Conservation (phyloP, 2,888 invertebrate species). For the Chloroclysta siterata region DNA sequence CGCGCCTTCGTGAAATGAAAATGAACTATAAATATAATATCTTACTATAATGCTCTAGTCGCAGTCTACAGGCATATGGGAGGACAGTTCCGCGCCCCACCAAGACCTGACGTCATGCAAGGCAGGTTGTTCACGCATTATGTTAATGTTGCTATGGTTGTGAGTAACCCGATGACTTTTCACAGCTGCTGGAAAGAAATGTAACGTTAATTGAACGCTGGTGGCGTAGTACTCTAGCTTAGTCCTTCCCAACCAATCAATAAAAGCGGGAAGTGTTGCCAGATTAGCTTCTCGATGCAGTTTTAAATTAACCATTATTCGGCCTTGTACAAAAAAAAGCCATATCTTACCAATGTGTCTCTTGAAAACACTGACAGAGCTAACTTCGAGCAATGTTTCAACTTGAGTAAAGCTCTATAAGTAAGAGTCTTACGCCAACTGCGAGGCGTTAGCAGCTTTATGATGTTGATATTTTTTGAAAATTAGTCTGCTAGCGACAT, state of each 20-base stretch:
- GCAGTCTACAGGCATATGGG: constrained; percentile 33
- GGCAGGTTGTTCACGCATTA: constrained; percentile 58
- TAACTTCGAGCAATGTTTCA: no score
- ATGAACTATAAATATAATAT: neutral
- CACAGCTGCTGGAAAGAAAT: constrained; percentile 46
- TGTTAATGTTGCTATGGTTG: constrained; percentile 39
- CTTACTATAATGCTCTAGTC: constrained; percentile 24
- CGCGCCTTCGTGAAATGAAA: neutral
- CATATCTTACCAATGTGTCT: no score
- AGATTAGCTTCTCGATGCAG: neutral
- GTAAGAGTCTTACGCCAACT: no score
- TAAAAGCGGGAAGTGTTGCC: no score
- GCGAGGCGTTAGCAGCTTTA: no score
- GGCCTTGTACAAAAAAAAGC: no score
- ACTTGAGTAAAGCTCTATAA: no score
- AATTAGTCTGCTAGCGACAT: no score
- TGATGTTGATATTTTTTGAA: no score
- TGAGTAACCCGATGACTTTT: constrained; percentile 56
- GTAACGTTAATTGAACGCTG: neutral
- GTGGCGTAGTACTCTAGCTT: neutral
- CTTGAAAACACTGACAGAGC: no score
- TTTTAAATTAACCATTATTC: no score
- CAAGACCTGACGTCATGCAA: constrained; percentile 92
- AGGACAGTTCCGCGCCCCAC: constrained; percentile 92
- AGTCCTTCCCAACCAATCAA: neutral